A percentile compares a stretch with the other conserved stretches of the same genome.
Evolutionary conservation across 1,140 invertebrate genomes (phyloP).

Genomic region (Holotrichia oblita): DNA sequence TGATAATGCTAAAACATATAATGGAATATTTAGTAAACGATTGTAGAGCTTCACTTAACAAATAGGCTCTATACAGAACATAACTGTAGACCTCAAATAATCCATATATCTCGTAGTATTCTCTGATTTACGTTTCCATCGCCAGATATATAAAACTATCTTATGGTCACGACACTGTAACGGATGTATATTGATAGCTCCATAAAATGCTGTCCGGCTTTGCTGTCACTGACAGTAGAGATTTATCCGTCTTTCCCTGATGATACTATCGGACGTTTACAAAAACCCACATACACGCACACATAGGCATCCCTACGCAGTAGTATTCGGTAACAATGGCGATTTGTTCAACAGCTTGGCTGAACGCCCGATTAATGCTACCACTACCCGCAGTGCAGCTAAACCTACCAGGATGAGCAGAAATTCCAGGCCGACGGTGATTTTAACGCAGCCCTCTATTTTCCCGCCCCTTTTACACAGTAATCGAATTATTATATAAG

Average conservation of each 20-base stretch:
- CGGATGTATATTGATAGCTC: constrained; percentile 55
- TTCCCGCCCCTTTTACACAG: background rate
- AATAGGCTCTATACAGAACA: no score
- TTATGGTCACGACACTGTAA: constrained; percentile 51
- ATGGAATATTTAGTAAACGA: no score
- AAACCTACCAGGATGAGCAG: background rate
- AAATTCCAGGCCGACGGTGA: background rate
- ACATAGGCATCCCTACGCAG: background rate
- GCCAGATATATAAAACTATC: constrained; percentile 34
- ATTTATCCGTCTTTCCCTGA: constrained; percentile 51
- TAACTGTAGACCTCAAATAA: background rate
- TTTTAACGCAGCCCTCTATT: constrained; percentile 30
- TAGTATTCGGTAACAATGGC: background rate
- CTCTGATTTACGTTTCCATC: constrained; percentile 13
- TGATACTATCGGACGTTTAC: constrained; percentile 47
- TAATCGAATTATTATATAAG: constrained; percentile 7
- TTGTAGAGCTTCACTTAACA: no score
- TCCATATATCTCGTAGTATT: background rate
- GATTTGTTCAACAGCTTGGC: constrained; percentile 30
- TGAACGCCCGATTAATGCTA: constrained; percentile 7
- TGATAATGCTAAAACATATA: no score
- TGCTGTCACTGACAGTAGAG: constrained; percentile 49
- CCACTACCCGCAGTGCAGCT: background rate
- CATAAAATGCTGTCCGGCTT: constrained; percentile 52
- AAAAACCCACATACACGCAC: constrained; percentile 44